These are phyloP conservation scores for Cryptoprocta ferox DNA, from an alignment of 2,797 vertebrate genomes.

Conservation along the genomic window DNA sequence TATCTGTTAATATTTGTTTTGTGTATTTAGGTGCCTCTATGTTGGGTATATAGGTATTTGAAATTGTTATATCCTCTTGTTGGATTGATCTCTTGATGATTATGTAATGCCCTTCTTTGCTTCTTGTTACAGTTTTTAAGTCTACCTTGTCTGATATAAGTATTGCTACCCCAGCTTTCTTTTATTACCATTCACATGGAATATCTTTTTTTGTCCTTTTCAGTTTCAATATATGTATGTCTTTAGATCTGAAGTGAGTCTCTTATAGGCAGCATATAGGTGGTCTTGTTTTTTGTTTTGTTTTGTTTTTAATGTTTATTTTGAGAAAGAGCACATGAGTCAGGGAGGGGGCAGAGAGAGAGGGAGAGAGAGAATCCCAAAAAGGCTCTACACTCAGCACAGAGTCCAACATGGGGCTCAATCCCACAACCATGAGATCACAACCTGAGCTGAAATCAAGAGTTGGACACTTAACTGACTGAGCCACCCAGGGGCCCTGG, in stretches of 20 bases:
- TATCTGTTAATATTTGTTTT: neutral
- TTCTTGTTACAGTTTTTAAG: neutral
- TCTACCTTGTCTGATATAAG: neutral
- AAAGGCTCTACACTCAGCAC: no score
- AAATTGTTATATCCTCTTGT: neutral
- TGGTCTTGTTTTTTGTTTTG: neutral
- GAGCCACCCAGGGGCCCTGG: no score
- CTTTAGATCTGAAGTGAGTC: neutral
- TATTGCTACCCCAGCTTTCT: neutral
- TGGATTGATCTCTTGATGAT: neutral
- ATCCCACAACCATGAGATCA: no score
- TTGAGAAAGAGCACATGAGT: no score
- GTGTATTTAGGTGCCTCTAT: neutral
- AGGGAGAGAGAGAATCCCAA: no score
- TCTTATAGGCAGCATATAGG: neutral
- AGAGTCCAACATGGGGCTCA: no score
- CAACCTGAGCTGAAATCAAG: no score
- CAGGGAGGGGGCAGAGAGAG: no score
- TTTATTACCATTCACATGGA: neutral
- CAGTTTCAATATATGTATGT: neutral
- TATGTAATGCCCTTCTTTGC: neutral
- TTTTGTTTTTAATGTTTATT: no score
- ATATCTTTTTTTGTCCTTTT: neutral
- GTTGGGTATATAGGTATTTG: neutral
- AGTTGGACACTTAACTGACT: no score